These are phyloP conservation scores for Trichacis sp. DNA, from an alignment of 2,888 invertebrate genomes.

Conservation along the genomic window DNA sequence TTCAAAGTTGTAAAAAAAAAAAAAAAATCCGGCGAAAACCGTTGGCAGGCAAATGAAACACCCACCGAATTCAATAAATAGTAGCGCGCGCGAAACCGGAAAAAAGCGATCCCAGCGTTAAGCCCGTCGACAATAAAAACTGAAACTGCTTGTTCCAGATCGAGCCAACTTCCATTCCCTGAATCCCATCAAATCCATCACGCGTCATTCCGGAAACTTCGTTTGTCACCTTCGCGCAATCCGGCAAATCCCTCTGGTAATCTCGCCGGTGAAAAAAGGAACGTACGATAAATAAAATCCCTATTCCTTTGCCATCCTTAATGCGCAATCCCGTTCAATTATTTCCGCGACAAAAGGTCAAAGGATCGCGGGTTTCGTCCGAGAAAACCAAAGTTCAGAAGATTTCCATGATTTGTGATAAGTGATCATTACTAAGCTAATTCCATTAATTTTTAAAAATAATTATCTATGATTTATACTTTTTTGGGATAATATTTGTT, in stretches of 20 bases:
- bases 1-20: too few relatives aligned
- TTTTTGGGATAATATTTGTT: too few relatives aligned
- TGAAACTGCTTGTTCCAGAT: not conserved
- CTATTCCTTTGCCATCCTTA: slow-evolving; percentile 2
- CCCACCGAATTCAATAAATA: too few relatives aligned
- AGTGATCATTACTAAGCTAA: too few relatives aligned
- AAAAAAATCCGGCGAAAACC: too few relatives aligned
- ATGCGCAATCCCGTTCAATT: slow-evolving; percentile 36
- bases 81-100: too few relatives aligned
- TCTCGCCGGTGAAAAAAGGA: not conserved
- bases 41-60: too few relatives aligned
- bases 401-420: too few relatives aligned
- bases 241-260: slow-evolving; percentile 2
- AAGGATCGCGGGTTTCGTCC: slow-evolving; percentile 26
- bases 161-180: slow-evolving; percentile 2
- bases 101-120: too few relatives aligned
- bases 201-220: slow-evolving; percentile 3
- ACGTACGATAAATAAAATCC: not conserved
- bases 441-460: too few relatives aligned
- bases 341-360: slow-evolving; percentile 17
- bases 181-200: slow-evolving; percentile 3
- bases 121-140: not conserved
- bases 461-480: too few relatives aligned
- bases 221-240: slow-evolving; percentile 5
- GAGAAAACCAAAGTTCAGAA: too few relatives aligned